A percentile compares a stretch with the other conserved stretches of the same genome.
Evolutionary conservation across 2,797 vertebrate species (phyloP).

Genomic region (Coregonus sp.): DNA sequence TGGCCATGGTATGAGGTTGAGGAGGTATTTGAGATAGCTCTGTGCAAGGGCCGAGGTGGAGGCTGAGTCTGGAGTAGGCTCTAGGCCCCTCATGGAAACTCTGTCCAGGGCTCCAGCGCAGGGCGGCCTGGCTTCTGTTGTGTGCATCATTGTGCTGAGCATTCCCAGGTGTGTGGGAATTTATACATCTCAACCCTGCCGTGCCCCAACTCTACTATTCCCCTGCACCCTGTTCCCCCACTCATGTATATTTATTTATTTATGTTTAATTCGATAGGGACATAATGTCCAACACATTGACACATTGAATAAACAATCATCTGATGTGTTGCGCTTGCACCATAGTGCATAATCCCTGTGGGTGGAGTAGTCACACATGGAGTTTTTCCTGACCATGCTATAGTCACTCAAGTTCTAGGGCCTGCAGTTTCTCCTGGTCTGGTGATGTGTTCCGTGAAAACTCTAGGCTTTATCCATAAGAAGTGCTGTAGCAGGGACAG

Average conservation of each 20-base stretch:
- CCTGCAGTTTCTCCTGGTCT: constrained; percentile 44
- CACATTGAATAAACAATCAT: not conserved
- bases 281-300: too few species aligned
- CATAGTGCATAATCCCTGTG: not conserved
- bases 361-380: not conserved
- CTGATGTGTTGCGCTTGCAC: not conserved
- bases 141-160: constrained; percentile 70
- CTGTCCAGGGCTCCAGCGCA: constrained; percentile 63
- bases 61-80: not conserved
- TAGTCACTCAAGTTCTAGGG: not conserved
- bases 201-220: not conserved
- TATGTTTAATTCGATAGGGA: too few species aligned
- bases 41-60: too few species aligned
- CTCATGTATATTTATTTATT: not conserved
- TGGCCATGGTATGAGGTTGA: not conserved
- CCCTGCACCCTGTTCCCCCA: not conserved
- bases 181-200: constrained; percentile 57
- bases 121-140: constrained; percentile 48
- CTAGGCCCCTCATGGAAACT: constrained; percentile 28
- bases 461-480: constrained; percentile 33
- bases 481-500: constrained; percentile 35
- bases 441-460: constrained; percentile 44
- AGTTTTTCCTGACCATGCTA: not conserved
- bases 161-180: constrained; percentile 77
- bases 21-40: constrained; percentile 8